Evolutionary conservation across 2,113 vertebrate species (phyloP).

Genomic region (Petromus typicus): DNA sequence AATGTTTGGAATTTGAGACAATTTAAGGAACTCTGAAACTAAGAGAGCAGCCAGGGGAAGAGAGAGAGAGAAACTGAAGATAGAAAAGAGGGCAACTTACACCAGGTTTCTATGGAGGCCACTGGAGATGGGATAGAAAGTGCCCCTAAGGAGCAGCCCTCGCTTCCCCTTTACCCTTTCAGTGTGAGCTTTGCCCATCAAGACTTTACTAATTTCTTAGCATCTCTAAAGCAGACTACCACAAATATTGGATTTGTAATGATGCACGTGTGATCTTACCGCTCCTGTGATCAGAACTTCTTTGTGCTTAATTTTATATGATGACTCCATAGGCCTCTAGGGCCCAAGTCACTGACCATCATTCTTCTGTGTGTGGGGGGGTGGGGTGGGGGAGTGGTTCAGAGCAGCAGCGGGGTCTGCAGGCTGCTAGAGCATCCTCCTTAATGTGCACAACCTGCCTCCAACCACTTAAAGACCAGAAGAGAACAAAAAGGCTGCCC

Average conservation of each 20-base stretch:
- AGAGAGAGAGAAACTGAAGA: neutral
- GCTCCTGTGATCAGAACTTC: neutral
- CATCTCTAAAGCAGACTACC: neutral
- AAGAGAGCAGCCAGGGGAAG: neutral
- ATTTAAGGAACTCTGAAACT: neutral
- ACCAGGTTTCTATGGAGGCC: too few relatives aligned
- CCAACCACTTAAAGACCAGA: neutral
- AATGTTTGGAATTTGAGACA: neutral
- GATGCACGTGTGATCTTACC: neutral
- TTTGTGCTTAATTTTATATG: neutral
- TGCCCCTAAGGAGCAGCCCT: neutral
- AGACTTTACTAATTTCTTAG: neutral
- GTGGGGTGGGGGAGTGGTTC: too few relatives aligned
- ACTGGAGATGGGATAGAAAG: neutral
- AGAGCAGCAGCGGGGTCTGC: neutral
- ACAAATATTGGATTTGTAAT: neutral
- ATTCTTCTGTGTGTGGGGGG: neutral
- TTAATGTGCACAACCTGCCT: too few relatives aligned
- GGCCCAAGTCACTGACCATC: neutral
- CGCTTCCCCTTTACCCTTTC: neutral
- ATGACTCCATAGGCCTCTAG: too few relatives aligned
- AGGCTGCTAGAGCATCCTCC: neutral
- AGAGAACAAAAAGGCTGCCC: neutral
- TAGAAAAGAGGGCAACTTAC: neutral
- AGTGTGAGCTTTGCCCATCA: neutral